Conservation (phyloP, 1,140 invertebrate species). For the Drosophila nikananu region DNA sequence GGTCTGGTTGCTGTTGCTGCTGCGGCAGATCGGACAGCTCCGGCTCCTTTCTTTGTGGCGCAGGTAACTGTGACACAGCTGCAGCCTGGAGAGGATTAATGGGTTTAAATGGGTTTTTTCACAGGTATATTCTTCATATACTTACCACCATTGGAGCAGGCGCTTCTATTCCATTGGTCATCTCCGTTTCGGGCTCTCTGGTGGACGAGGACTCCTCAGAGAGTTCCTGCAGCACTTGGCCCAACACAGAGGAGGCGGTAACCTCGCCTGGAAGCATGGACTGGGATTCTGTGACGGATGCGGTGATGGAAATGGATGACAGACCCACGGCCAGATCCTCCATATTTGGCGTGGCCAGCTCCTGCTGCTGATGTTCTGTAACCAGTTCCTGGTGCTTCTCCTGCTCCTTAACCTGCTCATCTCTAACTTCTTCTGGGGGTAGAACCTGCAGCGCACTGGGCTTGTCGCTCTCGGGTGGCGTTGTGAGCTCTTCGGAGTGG, state of each 20-base stretch:
- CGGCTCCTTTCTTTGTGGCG: background rate
- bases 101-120: background rate
- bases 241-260: constrained; percentile 68
- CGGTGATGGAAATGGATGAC: constrained; percentile 76
- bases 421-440: constrained; percentile 24
- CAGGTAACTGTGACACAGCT: background rate
- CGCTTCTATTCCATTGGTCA: constrained; percentile 35
- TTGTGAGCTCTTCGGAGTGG: constrained; percentile 63
- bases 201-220: constrained; percentile 56
- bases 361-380: constrained; percentile 10
- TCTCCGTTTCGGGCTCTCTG: constrained; percentile 53
- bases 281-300: constrained; percentile 61
- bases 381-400: constrained; percentile 3
- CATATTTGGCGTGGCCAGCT: constrained; percentile 18
- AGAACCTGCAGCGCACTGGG: constrained; percentile 29
- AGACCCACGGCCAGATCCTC: constrained; percentile 73
- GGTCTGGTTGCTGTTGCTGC: constrained; percentile 6
- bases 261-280: constrained; percentile 67
- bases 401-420: constrained; percentile 41
- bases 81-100: constrained; percentile 1
- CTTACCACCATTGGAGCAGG: background rate
- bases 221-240: constrained; percentile 67
- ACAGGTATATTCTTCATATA: background rate
- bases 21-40: background rate
- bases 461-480: constrained; percentile 30